phyloP scores from a whole-genome alignment of 2,888 invertebrate species.

The Sarcophaga carnaria region DNA sequence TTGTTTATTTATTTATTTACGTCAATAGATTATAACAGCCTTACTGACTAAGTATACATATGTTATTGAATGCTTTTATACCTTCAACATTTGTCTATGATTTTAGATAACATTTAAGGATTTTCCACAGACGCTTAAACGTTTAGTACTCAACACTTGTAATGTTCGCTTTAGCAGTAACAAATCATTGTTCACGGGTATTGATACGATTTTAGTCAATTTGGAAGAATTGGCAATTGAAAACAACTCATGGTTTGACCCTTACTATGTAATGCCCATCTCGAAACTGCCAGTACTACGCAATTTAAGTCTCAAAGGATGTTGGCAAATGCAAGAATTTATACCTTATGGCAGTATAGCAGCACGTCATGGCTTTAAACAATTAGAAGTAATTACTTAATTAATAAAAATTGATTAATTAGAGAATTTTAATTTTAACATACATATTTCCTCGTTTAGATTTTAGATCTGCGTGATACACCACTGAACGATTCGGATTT shows the following conservation, averaged over 20 bases:
- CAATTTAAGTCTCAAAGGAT: constrained; percentile 86
- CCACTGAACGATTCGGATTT: constrained; percentile 84
- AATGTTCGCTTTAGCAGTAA: constrained; percentile 76
- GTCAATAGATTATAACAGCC: no score
- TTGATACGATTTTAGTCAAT: constrained; percentile 77
- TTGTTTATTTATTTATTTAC: not conserved
- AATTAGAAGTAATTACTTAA: constrained; percentile 75
- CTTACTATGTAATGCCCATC: constrained; percentile 87
- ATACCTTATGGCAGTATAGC: constrained; percentile 90
- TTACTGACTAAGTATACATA: no score
- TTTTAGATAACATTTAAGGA: constrained; percentile 85
- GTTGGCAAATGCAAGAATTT: constrained; percentile 86
- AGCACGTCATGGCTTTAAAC: constrained; percentile 86
- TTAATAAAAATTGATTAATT: not conserved
- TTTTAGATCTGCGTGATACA: constrained; percentile 84
- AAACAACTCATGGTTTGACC: constrained; percentile 88
- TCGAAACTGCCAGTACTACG: constrained; percentile 86
- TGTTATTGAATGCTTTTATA: no score
- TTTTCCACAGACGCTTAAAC: constrained; percentile 86
- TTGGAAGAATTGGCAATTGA: constrained; percentile 86
- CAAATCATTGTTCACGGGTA: constrained; percentile 79
- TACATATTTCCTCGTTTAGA: constrained; percentile 74
- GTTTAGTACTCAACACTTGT: constrained; percentile 82
- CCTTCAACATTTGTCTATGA: not conserved
- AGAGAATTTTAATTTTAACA: constrained; percentile 11